Conservation (phyloP, 2,888 invertebrate genomes). For the Pollenia griseotomentosa region DNA sequence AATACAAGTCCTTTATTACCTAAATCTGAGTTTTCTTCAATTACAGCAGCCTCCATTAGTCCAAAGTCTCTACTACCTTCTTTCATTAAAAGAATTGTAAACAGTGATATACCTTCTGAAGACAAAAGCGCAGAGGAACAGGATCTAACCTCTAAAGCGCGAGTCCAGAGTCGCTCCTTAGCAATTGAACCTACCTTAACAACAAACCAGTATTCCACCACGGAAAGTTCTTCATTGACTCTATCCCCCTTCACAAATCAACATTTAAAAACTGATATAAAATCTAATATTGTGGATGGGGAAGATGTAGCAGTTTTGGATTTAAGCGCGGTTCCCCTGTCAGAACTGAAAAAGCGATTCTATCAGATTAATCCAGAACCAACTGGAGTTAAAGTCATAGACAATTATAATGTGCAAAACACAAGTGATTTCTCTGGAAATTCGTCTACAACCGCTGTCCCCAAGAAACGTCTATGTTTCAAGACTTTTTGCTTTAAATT, state of each 20-base stretch:
- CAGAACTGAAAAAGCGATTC: neutral
- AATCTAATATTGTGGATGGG: neutral
- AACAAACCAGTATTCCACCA: neutral
- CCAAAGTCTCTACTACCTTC: neutral
- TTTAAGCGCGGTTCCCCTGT: neutral
- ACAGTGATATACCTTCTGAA: neutral
- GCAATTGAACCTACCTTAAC: neutral
- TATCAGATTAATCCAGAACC: neutral
- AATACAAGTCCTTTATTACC: too few relatives aligned
- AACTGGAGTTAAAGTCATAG: too few relatives aligned
- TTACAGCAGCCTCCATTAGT: neutral
- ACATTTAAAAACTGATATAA: neutral
- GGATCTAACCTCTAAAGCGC: neutral
- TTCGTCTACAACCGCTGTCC: neutral
- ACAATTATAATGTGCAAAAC: too few relatives aligned
- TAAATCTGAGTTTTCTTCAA: too few relatives aligned
- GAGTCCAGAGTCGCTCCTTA: too few relatives aligned
- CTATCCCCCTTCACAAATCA: neutral
- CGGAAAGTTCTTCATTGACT: neutral
- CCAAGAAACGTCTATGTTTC: slow-evolving; percentile 45
- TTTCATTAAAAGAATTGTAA: neutral
- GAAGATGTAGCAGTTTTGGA: neutral
- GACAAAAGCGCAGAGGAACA: too few relatives aligned
- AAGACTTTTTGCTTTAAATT: slow-evolving; percentile 57
- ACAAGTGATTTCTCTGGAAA: too few relatives aligned